Conservation (phyloP, 35 echinoderm and acorn worm genomes). For the Amphiura filiformis region DNA sequence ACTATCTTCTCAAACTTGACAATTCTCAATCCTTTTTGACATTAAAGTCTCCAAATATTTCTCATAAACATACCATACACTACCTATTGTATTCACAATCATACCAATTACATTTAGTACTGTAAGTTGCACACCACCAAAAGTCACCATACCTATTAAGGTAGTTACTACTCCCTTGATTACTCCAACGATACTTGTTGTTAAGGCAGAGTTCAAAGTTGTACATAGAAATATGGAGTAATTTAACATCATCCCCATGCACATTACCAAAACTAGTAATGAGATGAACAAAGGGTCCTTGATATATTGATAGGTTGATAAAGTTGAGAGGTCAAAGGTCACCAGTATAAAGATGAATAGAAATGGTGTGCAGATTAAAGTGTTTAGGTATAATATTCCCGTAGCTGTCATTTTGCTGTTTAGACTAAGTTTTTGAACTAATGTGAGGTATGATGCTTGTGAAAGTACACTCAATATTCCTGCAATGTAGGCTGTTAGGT, state of each 20-base stretch:
- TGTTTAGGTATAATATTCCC: constrained; percentile 74
- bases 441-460: constrained; percentile 71
- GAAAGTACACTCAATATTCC: constrained; percentile 70
- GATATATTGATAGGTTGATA: not conserved
- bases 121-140: constrained; percentile 65
- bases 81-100: constrained; percentile 59
- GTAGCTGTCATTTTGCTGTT: constrained; percentile 52
- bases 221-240: constrained; percentile 87
- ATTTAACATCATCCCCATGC: constrained; percentile 70
- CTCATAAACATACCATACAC: constrained; percentile 64
- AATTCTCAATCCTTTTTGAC: too few species aligned
- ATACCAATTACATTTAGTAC: constrained; percentile 50
- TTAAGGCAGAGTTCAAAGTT: constrained; percentile 85
- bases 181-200: constrained; percentile 78
- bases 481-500: constrained; percentile 52
- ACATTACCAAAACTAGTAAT: constrained; percentile 43
- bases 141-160: constrained; percentile 71
- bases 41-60: constrained; percentile 75
- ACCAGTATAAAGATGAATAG: constrained; percentile 28
- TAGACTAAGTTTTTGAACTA: constrained; percentile 58
- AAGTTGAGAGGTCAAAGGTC: constrained; percentile 31
- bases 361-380: constrained; percentile 74
- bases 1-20: too few species aligned
- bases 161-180: constrained; percentile 73
- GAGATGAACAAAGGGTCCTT: not conserved